phyloP scores from a whole-genome alignment of 2,797 vertebrate genomes.

The Intellagama lesueurii region DNA sequence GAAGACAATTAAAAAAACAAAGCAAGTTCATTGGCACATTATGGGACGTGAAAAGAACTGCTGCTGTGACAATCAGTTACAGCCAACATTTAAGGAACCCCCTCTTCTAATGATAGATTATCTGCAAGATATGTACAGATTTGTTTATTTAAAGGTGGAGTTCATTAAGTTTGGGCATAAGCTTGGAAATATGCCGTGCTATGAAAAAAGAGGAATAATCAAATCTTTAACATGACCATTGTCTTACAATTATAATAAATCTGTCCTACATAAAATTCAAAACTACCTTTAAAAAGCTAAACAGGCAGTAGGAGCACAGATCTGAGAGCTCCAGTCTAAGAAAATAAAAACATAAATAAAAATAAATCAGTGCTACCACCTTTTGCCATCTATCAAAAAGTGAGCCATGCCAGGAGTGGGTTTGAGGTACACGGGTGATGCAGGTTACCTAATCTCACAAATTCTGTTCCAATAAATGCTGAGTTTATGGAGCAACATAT shows the following conservation, averaged over 20 bases:
- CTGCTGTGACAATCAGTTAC: no score
- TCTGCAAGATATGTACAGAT: no score
- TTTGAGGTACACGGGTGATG: background rate
- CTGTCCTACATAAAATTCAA: background rate
- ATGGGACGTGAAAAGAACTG: no score
- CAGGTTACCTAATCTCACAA: background rate
- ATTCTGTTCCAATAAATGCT: background rate
- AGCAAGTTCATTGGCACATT: no score
- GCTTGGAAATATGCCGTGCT: no score
- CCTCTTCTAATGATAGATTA: no score
- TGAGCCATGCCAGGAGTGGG: background rate
- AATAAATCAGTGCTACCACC: background rate
- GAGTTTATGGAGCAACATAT: background rate
- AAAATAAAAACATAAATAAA: background rate
- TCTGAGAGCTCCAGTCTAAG: background rate
- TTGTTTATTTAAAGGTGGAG: no score
- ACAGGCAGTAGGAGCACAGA: background rate
- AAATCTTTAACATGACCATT: no score
- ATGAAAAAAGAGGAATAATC: no score
- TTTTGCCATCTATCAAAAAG: background rate
- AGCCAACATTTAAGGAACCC: no score
- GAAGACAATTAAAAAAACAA: no score
- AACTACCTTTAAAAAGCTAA: background rate
- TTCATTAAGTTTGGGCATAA: no score
- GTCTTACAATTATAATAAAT: background rate